A percentile compares a stretch with the other conserved stretches of the same genome.
These are phyloP conservation scores for Salvelinus fontinalis DNA, from an alignment of 2,113 vertebrate genomes.

Conservation along the genomic window DNA sequence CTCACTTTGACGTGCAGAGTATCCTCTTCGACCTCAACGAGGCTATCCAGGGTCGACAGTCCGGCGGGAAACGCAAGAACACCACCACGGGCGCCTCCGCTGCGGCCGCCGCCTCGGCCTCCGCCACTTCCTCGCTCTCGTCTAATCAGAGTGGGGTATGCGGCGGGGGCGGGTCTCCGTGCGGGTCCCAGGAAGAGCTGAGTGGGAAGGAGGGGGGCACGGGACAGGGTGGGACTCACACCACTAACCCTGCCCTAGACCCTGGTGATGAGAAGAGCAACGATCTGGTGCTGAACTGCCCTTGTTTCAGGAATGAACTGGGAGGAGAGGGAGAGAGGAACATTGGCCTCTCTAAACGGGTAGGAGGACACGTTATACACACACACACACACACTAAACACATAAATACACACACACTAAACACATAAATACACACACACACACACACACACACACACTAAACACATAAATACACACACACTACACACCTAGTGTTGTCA, in stretches of 20 bases:
- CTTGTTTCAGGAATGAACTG: conserved; percentile 97
- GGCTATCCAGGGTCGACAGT: conserved; percentile 85
- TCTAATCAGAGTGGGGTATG: conserved; percentile 65
- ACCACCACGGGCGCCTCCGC: conserved; percentile 96
- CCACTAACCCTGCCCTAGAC: conserved; percentile 81
- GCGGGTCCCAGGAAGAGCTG: conserved; percentile 96
- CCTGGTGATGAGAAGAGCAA: conserved; percentile 98
- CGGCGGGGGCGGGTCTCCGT: conserved; percentile 88
- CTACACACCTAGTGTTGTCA: no score
- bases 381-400: neutral
- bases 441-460: neutral
- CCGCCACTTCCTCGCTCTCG: conserved; percentile 85
- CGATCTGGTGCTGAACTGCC: conserved; percentile 94
- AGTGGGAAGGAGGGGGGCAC: conserved; percentile 84
- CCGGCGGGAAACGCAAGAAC: conserved; percentile 86
- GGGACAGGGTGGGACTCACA: conserved; percentile 40
- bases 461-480: neutral
- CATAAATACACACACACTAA: no score
- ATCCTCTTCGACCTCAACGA: conserved; percentile 97
- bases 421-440: no score
- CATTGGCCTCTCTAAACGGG: conserved; percentile 86
- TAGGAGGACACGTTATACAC: conserved; percentile 8
- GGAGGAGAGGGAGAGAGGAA: conserved; percentile 94
- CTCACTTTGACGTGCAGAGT: conserved; percentile 95
- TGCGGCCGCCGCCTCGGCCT: conserved; percentile 85